phyloP scores from a whole-genome alignment of 2,888 invertebrate genomes.

The Drosophila pseudotalamancana region DNA sequence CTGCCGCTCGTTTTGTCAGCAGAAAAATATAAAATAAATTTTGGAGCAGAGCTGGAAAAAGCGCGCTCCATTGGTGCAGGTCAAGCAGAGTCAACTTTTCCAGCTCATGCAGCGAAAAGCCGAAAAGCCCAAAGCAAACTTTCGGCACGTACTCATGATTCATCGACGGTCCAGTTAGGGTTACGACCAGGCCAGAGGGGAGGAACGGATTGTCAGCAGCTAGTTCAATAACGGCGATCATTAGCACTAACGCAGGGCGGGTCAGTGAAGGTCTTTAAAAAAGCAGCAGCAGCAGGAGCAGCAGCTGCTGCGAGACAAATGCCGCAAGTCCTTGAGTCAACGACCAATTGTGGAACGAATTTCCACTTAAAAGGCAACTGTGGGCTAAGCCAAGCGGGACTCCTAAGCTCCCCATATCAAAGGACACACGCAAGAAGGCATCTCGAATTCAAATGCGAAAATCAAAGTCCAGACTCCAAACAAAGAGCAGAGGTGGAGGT shows the following conservation, averaged over 20 bases:
- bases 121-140: constrained; percentile 44
- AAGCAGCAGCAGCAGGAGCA: constrained; percentile 3
- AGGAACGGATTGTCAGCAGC: constrained; percentile 2
- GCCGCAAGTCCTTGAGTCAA: no score
- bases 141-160: constrained; percentile 62
- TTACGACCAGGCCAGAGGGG: no score
- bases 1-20: constrained; percentile 32
- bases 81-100: constrained; percentile 50
- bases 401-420: not conserved
- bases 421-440: not conserved
- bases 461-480: constrained; percentile 25
- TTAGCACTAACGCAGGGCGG: constrained; percentile 26
- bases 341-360: no score
- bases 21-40: constrained; percentile 70
- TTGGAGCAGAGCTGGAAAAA: constrained; percentile 35
- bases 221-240: constrained; percentile 58
- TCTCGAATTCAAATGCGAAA: constrained; percentile 38
- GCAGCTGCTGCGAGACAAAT: not conserved
- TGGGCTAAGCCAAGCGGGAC: constrained; percentile 4
- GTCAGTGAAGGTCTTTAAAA: constrained; percentile 22
- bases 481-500: no score
- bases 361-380: constrained; percentile 11
- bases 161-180: constrained; percentile 48
- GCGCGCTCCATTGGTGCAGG: constrained; percentile 40
- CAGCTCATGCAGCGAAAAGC: constrained; percentile 27